phyloP scores from a whole-genome alignment of 2,888 invertebrate species.

The Chaetoderma sp. region DNA sequence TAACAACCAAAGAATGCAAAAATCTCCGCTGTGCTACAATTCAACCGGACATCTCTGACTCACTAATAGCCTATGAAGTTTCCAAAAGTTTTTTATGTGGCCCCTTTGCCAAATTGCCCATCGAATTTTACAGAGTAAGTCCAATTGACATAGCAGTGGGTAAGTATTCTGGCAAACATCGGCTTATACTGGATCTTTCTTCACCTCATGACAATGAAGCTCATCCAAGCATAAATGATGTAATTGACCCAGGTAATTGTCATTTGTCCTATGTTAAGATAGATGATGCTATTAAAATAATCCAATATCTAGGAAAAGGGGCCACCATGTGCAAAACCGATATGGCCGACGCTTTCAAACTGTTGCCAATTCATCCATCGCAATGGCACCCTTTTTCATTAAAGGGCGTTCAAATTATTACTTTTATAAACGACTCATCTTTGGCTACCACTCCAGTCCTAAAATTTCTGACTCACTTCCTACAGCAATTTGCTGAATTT shows the following conservation, averaged over 20 bases:
- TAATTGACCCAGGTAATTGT: constrained; percentile 33
- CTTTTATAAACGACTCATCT: background rate
- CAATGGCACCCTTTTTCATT: no score
- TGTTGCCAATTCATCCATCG: constrained; percentile 26
- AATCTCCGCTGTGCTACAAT: constrained; percentile 30
- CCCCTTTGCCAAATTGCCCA: constrained; percentile 24
- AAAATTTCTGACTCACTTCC: background rate
- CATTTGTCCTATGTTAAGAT: constrained; percentile 27
- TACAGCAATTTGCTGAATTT: background rate
- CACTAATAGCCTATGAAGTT: constrained; percentile 26
- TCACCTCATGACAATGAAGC: constrained; percentile 32
- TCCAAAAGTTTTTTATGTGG: constrained; percentile 32
- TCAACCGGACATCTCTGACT: constrained; percentile 13
- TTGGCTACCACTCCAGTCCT: background rate
- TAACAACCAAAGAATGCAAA: constrained; percentile 24
- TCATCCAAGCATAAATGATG: constrained; percentile 27
- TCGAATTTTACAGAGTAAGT: constrained; percentile 25
- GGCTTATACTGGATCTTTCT: constrained; percentile 36
- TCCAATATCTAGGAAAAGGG: constrained; percentile 10
- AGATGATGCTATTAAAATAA: constrained; percentile 34
- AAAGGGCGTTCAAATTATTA: no score
- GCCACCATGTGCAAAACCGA: constrained; percentile 30
- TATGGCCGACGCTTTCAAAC: constrained; percentile 34
- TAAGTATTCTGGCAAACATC: constrained; percentile 34
- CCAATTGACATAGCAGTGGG: constrained; percentile 30